Conservation (phyloP, 30 jellyfish, hydroid and myxozoan species). For the Sanderia malayensis region DNA sequence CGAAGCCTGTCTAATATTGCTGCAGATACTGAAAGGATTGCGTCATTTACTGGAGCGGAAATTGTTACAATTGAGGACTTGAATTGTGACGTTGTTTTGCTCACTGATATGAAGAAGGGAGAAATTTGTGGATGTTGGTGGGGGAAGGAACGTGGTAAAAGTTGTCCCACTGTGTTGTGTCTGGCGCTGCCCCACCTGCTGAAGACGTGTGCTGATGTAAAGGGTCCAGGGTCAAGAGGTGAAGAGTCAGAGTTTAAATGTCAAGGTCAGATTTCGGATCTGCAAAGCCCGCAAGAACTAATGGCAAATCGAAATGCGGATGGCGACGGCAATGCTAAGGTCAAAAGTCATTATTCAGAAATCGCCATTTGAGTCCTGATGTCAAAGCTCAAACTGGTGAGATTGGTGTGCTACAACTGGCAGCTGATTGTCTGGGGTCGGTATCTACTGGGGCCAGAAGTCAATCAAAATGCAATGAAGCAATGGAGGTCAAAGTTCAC, state of each 20-base stretch:
- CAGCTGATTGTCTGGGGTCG: background rate
- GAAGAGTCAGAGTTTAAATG: constrained; percentile 18
- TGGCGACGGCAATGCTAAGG: background rate
- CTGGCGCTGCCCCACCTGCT: constrained; percentile 54
- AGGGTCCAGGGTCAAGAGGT: background rate
- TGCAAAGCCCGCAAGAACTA: background rate
- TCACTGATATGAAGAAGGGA: constrained; percentile 39
- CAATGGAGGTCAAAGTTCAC: background rate
- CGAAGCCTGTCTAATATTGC: constrained; percentile 72
- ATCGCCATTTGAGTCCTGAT: background rate
- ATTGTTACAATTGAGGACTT: constrained; percentile 22
- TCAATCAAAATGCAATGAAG: background rate
- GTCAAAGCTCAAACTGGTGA: background rate
- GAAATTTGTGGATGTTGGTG: background rate
- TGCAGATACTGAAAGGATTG: constrained; percentile 77
- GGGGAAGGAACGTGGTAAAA: background rate
- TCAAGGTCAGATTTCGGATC: constrained; percentile 17
- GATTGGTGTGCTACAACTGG: background rate
- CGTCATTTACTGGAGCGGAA: constrained; percentile 42
- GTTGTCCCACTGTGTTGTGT: constrained; percentile 57
- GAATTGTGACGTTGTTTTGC: constrained; percentile 57
- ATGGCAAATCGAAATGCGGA: background rate
- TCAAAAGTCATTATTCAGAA: background rate
- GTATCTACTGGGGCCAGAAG: background rate
- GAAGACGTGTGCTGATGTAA: constrained; percentile 2